Conservation (phyloP, 2,797 vertebrate genomes). For the Muraenolepis orangiensis region DNA sequence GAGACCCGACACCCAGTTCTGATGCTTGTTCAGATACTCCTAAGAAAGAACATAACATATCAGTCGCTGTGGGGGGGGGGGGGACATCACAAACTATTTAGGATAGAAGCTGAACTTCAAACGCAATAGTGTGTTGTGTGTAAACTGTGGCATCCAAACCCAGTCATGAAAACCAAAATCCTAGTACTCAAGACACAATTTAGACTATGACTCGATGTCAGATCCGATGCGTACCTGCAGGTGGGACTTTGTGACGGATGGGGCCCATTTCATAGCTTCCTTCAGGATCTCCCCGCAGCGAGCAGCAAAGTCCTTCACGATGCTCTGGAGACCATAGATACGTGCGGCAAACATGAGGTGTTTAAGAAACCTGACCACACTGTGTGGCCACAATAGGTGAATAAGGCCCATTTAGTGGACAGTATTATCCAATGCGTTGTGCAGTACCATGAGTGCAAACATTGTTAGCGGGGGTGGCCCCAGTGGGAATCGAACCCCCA, state of each 20-base stretch:
- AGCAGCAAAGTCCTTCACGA: conserved; percentile 95
- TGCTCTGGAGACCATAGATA: conserved; percentile 75
- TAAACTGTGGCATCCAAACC: neutral
- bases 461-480: neutral
- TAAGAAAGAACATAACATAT: conserved; percentile 39
- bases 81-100: neutral
- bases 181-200: neutral
- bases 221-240: conserved; percentile 77
- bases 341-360: neutral
- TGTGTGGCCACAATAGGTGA: neutral
- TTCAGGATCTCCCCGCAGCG: conserved; percentile 97
- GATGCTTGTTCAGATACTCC: conserved; percentile 96
- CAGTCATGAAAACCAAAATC: neutral
- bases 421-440: neutral
- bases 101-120: neutral
- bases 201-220: neutral
- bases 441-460: neutral
- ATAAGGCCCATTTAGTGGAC: neutral
- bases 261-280: conserved; percentile 98
- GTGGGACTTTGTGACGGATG: conserved; percentile 94
- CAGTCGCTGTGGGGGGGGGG: no score
- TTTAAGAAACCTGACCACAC: neutral
- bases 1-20: conserved; percentile 93
- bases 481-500: neutral
- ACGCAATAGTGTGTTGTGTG: neutral